Percentiles rank a stretch among this genome's conserved stretches.
Evolutionary conservation across 2,113 vertebrate genomes (phyloP).

Genomic region (Sciurus niger): DNA sequence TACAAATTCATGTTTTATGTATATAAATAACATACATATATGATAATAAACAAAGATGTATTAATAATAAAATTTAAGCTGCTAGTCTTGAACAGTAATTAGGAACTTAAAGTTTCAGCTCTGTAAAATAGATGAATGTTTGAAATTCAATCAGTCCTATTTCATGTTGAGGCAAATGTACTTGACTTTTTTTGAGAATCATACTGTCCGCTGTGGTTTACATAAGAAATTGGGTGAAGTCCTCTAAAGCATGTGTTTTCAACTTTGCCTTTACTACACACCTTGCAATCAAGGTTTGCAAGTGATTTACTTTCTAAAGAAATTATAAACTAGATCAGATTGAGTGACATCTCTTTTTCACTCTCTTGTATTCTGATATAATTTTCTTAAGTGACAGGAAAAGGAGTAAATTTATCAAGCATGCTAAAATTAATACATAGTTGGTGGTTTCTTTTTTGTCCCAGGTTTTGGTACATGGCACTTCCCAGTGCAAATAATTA

Average conservation of each 20-base stretch:
- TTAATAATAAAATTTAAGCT: slow-evolving; percentile 35
- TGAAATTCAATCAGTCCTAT: slow-evolving; percentile 81
- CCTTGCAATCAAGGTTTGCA: slow-evolving; percentile 67
- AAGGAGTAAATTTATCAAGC: neutral
- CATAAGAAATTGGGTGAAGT: slow-evolving; percentile 66
- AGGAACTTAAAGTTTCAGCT: slow-evolving; percentile 74
- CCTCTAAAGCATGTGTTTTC: slow-evolving; percentile 43
- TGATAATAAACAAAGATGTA: neutral
- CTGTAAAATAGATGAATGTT: slow-evolving; percentile 77
- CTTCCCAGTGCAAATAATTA: neutral
- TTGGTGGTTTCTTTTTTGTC: neutral
- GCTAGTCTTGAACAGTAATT: slow-evolving; percentile 55
- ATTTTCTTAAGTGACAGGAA: slow-evolving; percentile 37
- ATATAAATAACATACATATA: neutral
- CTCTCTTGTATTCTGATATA: neutral
- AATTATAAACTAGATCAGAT: slow-evolving; percentile 28
- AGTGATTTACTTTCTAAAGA: slow-evolving; percentile 59
- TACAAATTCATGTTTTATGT: neutral
- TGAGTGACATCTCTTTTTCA: slow-evolving; percentile 11
- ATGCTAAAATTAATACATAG: slow-evolving; percentile 4
- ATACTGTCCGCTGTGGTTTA: slow-evolving; percentile 77
- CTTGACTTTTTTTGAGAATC: slow-evolving; percentile 75
- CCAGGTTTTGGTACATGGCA: neutral
- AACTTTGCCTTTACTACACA: slow-evolving; percentile 55
- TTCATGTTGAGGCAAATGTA: slow-evolving; percentile 78